A percentile compares a stretch with the other conserved stretches of the same genome.
Evolutionary conservation across 2,888 invertebrate genomes (phyloP).

Genomic region (Geophilus truncorum): DNA sequence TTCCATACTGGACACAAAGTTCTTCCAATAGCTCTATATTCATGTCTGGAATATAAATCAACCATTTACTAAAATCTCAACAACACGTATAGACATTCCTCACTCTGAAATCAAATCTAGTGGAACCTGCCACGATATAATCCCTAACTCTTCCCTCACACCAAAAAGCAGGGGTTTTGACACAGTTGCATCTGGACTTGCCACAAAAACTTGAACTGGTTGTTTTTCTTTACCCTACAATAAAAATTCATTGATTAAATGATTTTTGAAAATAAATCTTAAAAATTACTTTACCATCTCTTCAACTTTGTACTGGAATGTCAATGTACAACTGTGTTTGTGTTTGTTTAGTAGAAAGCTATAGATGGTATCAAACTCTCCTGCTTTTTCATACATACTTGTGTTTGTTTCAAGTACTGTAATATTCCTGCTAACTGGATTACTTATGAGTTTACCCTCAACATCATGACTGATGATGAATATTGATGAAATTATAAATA

Average conservation of each 20-base stretch:
- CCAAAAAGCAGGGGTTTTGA: conserved; percentile 34
- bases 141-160: conserved; percentile 34
- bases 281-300: neutral
- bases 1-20: neutral
- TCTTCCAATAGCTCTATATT: neutral
- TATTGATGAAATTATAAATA: no score
- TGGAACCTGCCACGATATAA: conserved; percentile 37
- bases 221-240: conserved; percentile 6
- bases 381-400: neutral
- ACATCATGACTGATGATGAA: no score
- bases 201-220: conserved; percentile 34
- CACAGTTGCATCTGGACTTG: conserved; percentile 16
- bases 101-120: neutral
- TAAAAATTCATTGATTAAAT: neutral
- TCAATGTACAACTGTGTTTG: neutral
- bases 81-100: no score
- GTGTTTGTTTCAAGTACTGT: neutral
- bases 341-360: neutral
- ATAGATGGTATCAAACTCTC: neutral
- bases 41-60: conserved; percentile 57
- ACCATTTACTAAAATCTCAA: conserved; percentile 52
- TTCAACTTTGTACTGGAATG: neutral
- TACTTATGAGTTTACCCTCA: no score
- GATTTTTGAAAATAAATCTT: neutral
- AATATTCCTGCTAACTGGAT: no score